These are phyloP conservation scores for Amphiduros pacificus DNA, from an alignment of 2,888 invertebrate genomes.

Conservation along the genomic window DNA sequence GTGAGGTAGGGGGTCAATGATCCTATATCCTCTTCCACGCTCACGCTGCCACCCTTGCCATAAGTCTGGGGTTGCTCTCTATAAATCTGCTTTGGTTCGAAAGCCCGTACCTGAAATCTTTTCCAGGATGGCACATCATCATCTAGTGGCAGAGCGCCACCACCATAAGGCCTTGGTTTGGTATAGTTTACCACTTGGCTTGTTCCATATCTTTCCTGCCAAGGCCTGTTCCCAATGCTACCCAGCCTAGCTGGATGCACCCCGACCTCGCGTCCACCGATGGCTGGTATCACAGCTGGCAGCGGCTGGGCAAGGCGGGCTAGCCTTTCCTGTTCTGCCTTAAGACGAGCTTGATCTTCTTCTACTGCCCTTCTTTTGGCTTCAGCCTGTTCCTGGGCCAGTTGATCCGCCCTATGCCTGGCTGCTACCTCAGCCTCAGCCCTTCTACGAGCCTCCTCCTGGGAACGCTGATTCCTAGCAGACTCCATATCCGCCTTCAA, in stretches of 20 bases:
- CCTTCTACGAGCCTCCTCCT: not conserved
- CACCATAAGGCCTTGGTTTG: not conserved
- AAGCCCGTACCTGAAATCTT: not conserved
- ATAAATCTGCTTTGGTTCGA: not conserved
- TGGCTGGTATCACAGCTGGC: too few species aligned
- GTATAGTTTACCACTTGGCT: not conserved
- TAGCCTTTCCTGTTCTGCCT: too few species aligned
- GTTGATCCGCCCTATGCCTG: not conserved
- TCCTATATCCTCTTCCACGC: not conserved
- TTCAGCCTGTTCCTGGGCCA: not conserved
- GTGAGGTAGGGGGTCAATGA: not conserved
- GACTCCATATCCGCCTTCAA: too few species aligned
- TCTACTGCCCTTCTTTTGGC: not conserved
- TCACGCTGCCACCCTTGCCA: not conserved
- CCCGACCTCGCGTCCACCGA: not conserved
- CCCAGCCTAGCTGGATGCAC: not conserved
- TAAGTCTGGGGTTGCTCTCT: not conserved
- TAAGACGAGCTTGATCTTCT: too few species aligned
- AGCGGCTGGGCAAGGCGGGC: too few species aligned
- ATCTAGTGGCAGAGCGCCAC: not conserved
- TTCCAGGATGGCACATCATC: not conserved
- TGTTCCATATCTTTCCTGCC: not conserved
- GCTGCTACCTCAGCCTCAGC: slow-evolving; percentile 1
- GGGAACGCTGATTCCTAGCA: too few species aligned
- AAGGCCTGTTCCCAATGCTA: not conserved